These are phyloP conservation scores for Hemicordylus capensis DNA, from an alignment of 2,113 vertebrate species.

Conservation along the genomic window DNA sequence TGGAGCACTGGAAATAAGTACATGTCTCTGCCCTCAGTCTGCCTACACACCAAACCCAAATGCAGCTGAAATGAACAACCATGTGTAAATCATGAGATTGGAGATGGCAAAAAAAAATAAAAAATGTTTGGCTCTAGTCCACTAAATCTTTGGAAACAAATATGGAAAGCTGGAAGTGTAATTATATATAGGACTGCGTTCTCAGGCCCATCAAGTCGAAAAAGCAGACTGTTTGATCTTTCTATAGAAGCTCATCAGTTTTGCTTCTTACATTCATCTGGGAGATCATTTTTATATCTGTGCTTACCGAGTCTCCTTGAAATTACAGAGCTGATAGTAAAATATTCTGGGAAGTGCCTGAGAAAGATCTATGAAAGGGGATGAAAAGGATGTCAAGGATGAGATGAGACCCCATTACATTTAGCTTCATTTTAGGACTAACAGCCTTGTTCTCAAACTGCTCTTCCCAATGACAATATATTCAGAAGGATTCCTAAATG, in stretches of 20 bases:
- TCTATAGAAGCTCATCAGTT: not conserved
- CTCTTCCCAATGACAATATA: not conserved
- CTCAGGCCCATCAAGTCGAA: not conserved
- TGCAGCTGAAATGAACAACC: not conserved
- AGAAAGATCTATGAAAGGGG: not conserved
- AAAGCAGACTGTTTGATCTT: not conserved
- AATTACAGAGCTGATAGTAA: not conserved
- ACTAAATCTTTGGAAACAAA: conserved; percentile 9
- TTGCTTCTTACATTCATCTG: conserved; percentile 21
- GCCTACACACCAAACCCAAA: not conserved
- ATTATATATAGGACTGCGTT: conserved; percentile 43
- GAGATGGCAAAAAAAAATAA: not conserved
- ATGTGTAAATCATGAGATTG: not conserved
- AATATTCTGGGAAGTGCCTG: not conserved
- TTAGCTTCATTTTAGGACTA: not conserved
- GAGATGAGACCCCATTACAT: not conserved
- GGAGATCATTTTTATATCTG: not conserved
- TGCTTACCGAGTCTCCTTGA: not conserved
- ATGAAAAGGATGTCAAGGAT: not conserved
- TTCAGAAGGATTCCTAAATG: not conserved
- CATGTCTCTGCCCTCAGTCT: conserved; percentile 44
- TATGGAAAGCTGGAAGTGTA: not conserved
- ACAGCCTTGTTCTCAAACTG: not conserved
- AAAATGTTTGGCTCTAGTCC: not conserved
- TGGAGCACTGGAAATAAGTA: conserved; percentile 44